A percentile compares a stretch with the other conserved stretches of the same genome.
Conservation (phyloP, 2,113 vertebrate genomes). For the Anolis sagrei region DNA sequence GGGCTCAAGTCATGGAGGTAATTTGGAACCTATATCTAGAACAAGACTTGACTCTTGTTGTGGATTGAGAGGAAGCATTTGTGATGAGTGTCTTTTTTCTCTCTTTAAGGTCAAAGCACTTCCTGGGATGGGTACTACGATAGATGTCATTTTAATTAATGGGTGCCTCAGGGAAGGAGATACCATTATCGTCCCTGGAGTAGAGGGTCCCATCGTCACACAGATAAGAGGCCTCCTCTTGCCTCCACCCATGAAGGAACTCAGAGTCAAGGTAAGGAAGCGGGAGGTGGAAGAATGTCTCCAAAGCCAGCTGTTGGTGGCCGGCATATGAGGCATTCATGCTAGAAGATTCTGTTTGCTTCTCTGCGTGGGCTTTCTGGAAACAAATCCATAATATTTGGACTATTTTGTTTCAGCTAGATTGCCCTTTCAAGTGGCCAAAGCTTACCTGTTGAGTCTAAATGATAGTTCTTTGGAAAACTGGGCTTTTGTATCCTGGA, state of each 20-base stretch:
- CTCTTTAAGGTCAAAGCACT: slow-evolving; percentile 91
- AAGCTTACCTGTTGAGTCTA: not conserved
- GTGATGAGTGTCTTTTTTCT: not conserved
- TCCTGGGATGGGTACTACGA: slow-evolving; percentile 97
- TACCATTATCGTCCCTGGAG: slow-evolving; percentile 95
- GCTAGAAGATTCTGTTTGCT: not conserved
- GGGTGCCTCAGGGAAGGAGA: slow-evolving; percentile 90
- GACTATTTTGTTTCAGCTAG: not conserved
- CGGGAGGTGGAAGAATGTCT: not conserved
- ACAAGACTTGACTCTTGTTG: not conserved
- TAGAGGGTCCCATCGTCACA: slow-evolving; percentile 96
- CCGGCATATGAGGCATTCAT: not conserved
- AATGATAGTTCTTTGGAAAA: not conserved
- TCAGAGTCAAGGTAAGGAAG: slow-evolving; percentile 89
- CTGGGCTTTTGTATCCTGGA: not conserved
- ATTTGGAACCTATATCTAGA: slow-evolving; percentile 19
- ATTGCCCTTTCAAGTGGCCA: not conserved
- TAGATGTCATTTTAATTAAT: slow-evolving; percentile 97
- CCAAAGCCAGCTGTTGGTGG: not conserved
- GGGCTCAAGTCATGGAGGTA: slow-evolving; percentile 99
- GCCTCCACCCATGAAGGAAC: slow-evolving; percentile 95
- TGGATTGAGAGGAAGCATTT: not conserved
- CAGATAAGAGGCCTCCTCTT: slow-evolving; percentile 95
- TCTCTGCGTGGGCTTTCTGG: not conserved
- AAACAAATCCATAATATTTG: not conserved